A percentile compares a stretch with the other conserved stretches of the same genome.
Conservation (phyloP, 2,113 vertebrate species). For the Sorex fumeus region DNA sequence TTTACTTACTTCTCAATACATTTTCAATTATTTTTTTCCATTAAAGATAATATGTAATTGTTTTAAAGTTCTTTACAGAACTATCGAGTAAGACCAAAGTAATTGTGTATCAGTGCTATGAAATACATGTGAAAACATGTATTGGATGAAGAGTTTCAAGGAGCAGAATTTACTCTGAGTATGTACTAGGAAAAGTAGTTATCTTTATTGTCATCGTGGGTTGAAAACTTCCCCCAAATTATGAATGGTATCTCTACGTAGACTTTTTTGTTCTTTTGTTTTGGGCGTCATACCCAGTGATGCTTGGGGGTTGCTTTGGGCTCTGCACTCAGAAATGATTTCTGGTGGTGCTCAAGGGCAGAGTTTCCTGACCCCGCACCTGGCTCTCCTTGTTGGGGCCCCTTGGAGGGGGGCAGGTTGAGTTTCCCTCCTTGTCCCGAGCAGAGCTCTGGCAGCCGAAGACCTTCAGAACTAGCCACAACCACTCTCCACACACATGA, state of each 20-base stretch:
- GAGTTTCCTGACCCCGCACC: too few species aligned
- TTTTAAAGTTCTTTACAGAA: conserved; percentile 70
- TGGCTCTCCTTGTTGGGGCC: too few species aligned
- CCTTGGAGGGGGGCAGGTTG: too few species aligned
- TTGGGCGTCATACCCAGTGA: too few species aligned
- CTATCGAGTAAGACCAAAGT: conserved; percentile 27
- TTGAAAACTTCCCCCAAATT: background rate
- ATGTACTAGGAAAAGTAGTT: background rate
- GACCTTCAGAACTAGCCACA: too few species aligned
- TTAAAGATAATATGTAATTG: conserved; percentile 62
- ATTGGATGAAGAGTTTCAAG: background rate
- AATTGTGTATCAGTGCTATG: conserved; percentile 34
- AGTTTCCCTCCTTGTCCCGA: too few species aligned
- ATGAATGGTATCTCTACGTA: background rate
- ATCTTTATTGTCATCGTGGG: background rate
- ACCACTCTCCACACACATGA: too few species aligned
- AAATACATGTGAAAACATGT: background rate
- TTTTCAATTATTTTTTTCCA: conserved; percentile 69
- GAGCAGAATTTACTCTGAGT: background rate
- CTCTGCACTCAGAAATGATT: too few species aligned
- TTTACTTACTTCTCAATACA: conserved; percentile 66
- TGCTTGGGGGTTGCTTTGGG: too few species aligned
- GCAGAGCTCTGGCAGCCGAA: too few species aligned
- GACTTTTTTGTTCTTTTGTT: too few species aligned
- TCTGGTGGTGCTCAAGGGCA: too few species aligned